phyloP scores from a whole-genome alignment of 2,113 vertebrate genomes.

The Phrynocephalus versicolor region DNA sequence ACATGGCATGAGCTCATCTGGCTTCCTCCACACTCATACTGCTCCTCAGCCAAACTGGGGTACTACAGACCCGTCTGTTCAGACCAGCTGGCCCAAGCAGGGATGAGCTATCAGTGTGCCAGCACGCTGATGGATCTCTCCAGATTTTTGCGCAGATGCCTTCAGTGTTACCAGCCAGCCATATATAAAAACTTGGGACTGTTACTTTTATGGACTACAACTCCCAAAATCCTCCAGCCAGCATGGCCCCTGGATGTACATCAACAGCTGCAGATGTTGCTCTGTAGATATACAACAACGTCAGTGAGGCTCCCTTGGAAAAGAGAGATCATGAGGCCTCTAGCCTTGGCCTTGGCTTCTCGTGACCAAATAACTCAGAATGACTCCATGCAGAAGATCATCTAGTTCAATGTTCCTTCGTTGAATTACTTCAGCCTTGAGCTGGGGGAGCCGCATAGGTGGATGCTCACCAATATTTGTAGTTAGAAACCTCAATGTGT shows the following conservation, averaged over 20 bases:
- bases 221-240: neutral
- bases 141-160: neutral
- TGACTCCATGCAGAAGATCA: neutral
- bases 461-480: neutral
- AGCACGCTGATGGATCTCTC: neutral
- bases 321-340: neutral
- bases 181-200: neutral
- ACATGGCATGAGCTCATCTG: slow-evolving; percentile 7
- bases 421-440: neutral
- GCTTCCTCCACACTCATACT: neutral
- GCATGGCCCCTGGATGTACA: neutral
- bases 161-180: neutral
- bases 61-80: slow-evolving; percentile 13
- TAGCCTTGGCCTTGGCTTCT: neutral
- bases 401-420: neutral
- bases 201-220: neutral
- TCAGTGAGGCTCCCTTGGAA: neutral
- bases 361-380: neutral
- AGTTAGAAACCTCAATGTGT: neutral
- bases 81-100: slow-evolving; percentile 21
- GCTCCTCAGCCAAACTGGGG: slow-evolving; percentile 1
- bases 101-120: neutral
- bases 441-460: neutral
- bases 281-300: neutral
- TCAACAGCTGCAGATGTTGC: too few species aligned